Base-by-base conservation (phyloP, 2,797 vertebrate genomes). In the Peromyscus melanophrys region DNA sequence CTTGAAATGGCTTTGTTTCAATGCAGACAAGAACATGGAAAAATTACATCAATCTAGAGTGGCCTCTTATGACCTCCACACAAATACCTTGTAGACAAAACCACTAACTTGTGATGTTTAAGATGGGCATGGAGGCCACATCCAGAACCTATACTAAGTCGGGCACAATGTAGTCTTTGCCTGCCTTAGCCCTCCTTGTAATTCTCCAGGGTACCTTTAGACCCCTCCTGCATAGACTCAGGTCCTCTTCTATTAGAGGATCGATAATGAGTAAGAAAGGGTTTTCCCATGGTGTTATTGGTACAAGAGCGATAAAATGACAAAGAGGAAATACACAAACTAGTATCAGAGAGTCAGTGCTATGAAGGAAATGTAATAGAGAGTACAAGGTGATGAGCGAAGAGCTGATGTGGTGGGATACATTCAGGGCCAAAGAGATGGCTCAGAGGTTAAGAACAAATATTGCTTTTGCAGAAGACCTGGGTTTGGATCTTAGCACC, bases 21-120 rank as follows among this genome's bases (percentile, higher is more conserved):
- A 0, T 31, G 59, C 40, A 82, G 65, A 78, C 55, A 73, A 91
- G 46, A 57, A 37, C 46, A 34, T 55, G 0, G 0, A 82, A 92
- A 91, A 93, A 89, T 11, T 21, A 87, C 46, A 80, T 65, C 75
- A 63, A 40, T 2, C 14, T 67, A 96, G 88, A 4, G 31, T 82
- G 57, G 80, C 29, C 84, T 57, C 40, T 57, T 89, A 17, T 14
- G n/a, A 2, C 16, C 29, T 67, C n/a, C 81, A 69, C 85, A 85
- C 46, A 92, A 76, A 61, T 43, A 69, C 10, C 46, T 27, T 92
- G 55, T 14, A 61, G 63, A 85, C 43, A 83, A 94, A 90, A 93
- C 0, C 3, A 0, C 23, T 61, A n/a, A 65, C 17, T 13, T 73
- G 46, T 25, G 2, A 25, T 19, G 5, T 80, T 67, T 78, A 90